Base-by-base conservation (phyloP, 2,797 vertebrate genomes). In the Manis javanica region DNA sequence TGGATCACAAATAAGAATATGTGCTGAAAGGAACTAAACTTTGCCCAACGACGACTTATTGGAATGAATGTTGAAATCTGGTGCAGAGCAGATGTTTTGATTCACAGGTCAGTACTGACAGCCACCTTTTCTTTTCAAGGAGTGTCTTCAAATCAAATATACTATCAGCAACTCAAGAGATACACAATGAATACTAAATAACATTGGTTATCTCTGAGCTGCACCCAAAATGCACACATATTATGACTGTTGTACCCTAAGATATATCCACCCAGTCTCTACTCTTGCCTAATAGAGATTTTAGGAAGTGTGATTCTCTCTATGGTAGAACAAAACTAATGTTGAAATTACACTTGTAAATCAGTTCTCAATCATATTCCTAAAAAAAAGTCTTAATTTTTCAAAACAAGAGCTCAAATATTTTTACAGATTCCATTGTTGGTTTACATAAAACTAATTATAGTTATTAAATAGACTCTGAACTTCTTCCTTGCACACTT, bases 371-470 rank as follows among this genome's bases (percentile, higher is more conserved):
- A 66, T n/a, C 31, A n/a, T 19, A 7, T 90, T 94, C 19, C 81
- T 72, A 26, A 66, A 93, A 87, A 87, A 88, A 69, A 69, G 21
- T 84, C 64, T 75, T 86, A 82, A 46, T 68, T 90, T 93, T 93
- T 86, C 42, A 49, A 84, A 94, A 78, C 26, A 90, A 93, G 57
- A 66, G 12, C 7, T 29, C 69, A 86, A 96, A 87, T 90, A 89
- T 64, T 88, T 93, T 89, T 96, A 91, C 4, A 82, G 31, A 91
- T 77, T 75, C 23, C 21, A 82, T 15, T 72, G 4, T 34, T 78
- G 29, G 29, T 71, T 82, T 90, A 86, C 11, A 59, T 42, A 87
- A 89, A 91, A 95, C 89, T 91, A 93, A 69, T 68, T 84, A 82
- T 5, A 86, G 9, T 83, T 63, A 87, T 53, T 94, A 93, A 95